Conservation (phyloP, 2,797 vertebrate genomes). For the Gymnothorax javanicus region DNA sequence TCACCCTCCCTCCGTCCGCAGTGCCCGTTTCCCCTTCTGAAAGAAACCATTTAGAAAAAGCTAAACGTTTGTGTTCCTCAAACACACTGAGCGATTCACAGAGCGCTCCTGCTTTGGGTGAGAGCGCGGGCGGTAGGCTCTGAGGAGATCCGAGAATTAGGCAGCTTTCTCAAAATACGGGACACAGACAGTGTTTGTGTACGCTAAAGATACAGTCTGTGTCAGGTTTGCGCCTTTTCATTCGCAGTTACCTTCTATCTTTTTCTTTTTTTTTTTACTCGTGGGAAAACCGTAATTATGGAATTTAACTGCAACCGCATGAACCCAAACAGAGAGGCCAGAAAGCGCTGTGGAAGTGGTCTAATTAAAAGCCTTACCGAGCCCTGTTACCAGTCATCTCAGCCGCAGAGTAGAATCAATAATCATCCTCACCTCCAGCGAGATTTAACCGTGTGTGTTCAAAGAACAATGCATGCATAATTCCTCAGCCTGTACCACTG, state of each 20-base stretch:
- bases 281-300: not conserved
- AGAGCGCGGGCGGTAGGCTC: not conserved
- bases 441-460: not conserved
- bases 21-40: not conserved
- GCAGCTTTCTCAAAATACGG: constrained; percentile 8
- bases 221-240: not conserved
- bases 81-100: constrained; percentile 2
- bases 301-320: not conserved
- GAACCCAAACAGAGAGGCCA: not conserved
- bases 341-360: not conserved
- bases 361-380: constrained; percentile 8
- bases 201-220: not conserved
- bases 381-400: not conserved
- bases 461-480: not conserved
- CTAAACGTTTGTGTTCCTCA: not conserved
- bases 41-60: not conserved
- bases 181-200: constrained; percentile 3
- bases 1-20: too few species aligned
- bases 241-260: not conserved
- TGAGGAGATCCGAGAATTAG: not conserved
- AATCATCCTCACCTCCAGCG: not conserved
- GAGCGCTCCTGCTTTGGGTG: not conserved
- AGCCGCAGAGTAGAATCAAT: not conserved
- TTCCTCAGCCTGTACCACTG: not conserved
- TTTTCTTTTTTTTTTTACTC: not conserved